Conservation (phyloP, 2,113 vertebrate genomes). For the Drymodes brunneopygia region DNA sequence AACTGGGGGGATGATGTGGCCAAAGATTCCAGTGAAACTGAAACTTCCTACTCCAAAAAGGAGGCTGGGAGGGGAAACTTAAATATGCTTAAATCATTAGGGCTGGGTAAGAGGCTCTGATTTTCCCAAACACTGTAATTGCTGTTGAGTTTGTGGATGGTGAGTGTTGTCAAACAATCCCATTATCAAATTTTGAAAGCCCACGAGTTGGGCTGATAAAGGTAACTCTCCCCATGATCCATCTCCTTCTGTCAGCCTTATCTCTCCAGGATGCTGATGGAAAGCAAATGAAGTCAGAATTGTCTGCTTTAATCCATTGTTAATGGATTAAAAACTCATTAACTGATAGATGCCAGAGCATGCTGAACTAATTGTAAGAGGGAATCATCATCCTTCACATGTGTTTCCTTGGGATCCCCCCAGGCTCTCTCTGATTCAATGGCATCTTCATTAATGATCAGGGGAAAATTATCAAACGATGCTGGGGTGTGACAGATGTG, state of each 20-base stretch:
- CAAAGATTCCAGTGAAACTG: background rate
- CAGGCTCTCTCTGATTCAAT: background rate
- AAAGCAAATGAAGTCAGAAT: background rate
- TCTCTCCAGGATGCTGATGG: background rate
- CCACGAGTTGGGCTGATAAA: background rate
- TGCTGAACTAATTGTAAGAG: background rate
- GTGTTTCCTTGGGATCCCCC: background rate
- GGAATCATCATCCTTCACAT: slow-evolving; percentile 9
- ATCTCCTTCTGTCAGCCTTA: background rate
- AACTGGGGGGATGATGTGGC: background rate
- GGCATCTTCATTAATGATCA: background rate
- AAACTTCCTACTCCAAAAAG: background rate
- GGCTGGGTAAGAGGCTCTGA: background rate
- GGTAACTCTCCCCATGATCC: background rate
- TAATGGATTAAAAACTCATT: slow-evolving; percentile 51
- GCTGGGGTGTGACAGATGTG: background rate
- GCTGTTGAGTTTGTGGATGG: background rate
- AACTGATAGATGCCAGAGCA: slow-evolving; percentile 3
- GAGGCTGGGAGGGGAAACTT: background rate
- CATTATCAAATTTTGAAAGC: background rate
- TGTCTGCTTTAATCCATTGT: background rate
- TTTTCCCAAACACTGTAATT: background rate
- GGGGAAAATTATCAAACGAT: background rate
- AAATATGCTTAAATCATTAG: slow-evolving; percentile 31
- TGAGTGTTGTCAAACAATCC: background rate